Evolutionary conservation across 2,888 invertebrate genomes (phyloP), one percentile per base, ranked within the genome.

Genomic region (Antheraea assamensis): DNA sequence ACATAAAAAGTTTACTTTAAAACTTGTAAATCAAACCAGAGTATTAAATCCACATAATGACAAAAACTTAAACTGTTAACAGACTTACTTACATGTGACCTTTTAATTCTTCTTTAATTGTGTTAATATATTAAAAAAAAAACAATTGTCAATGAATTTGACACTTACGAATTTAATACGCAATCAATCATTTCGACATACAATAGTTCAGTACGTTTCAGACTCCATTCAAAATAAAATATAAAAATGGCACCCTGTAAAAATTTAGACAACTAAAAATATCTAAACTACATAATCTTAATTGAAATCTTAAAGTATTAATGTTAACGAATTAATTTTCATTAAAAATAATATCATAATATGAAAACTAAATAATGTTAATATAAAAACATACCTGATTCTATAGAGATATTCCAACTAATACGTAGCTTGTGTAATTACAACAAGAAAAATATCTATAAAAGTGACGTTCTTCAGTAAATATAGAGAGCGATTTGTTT

Each of bases 251-350:
- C 79, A 79, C 79, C 78, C 75, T 77, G 76, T 64, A 77, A 70
- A 71, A 70, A 68, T 74, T 76, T 74, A 78, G 73, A 77, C 75
- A 74, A 58, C 73, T 24, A 71, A 73, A 10, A 75, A 78, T n/a
- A n/a, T 58, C 61, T 74, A 80, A 79, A 75, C 74, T 76, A 78
- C 79, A 81, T 80, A 72, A 7, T 42, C 77, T 82, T 76, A 72
- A 76, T 13, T 81, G 42, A 75, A 71, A 74, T 47, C 75, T 78
- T 76, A 72, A 75, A 8, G 75, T 74, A 73, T 61, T 74, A 75
- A 76, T 78, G 86, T 87, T 87, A 87, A 83, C 83, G 81, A 83
- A 83, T 86, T 87, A 87, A 83, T 84, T 75, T 2, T 72, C 79
- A 82, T 85, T 84, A 83, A 75, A 70, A 70, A 72, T 68, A 77